Evolutionary conservation across 2,888 invertebrate species (phyloP).

Genomic region (Spilosoma lubricipeda): DNA sequence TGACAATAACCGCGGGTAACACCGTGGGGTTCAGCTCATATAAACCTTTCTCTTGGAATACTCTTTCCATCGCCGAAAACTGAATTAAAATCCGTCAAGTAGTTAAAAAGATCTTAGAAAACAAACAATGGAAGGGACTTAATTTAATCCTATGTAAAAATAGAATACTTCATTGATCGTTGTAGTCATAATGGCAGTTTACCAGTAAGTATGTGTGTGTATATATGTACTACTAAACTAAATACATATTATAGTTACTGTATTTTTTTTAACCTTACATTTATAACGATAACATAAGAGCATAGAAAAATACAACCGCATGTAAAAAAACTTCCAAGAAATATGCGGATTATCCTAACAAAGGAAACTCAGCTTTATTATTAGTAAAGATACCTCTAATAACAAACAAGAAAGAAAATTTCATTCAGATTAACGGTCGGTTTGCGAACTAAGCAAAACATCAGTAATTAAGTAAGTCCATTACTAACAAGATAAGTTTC

Average conservation of each 20-base stretch:
- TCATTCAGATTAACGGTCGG: conserved; percentile 3
- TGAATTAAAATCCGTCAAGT: too few species aligned
- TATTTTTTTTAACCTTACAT: background rate
- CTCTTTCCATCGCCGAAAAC: too few species aligned
- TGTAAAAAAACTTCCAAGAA: background rate
- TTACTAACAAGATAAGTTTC: conserved; percentile 20
- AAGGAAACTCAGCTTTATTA: background rate
- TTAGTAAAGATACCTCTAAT: background rate
- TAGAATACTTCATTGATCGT: too few species aligned
- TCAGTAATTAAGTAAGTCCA: conserved; percentile 4
- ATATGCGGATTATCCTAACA: background rate
- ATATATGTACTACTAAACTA: background rate
- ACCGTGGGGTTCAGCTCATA: too few species aligned
- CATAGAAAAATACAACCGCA: background rate
- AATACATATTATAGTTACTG: background rate
- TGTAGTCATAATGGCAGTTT: too few species aligned
- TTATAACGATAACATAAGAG: background rate
- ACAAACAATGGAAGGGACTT: too few species aligned
- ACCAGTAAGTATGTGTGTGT: too few species aligned
- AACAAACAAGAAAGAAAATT: background rate
- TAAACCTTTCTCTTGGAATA: too few species aligned
- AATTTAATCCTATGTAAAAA: too few species aligned
- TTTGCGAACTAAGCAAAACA: conserved; percentile 6
- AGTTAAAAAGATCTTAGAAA: too few species aligned
- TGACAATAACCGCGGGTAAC: too few species aligned